Percentiles rank a stretch among this genome's conserved stretches.
These are phyloP conservation scores for Lasaia peninsularis DNA, from an alignment of 1,140 invertebrate genomes.

Conservation along the genomic window DNA sequence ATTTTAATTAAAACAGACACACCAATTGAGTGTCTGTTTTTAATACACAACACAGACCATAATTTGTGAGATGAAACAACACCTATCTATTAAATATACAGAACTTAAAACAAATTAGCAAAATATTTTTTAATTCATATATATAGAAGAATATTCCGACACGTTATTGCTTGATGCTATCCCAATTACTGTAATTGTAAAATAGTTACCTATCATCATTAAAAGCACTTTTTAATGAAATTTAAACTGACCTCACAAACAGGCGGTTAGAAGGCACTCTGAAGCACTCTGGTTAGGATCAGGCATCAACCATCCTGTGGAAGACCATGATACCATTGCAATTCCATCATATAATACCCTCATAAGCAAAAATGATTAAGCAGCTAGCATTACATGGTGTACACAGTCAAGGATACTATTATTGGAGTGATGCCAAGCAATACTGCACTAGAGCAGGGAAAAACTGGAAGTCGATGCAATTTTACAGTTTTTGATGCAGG, in stretches of 20 bases:
- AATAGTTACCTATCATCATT: constrained; percentile 15
- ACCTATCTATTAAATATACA: no score
- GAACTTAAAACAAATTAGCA: no score
- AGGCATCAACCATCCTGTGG: constrained; percentile 69
- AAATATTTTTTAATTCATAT: no score
- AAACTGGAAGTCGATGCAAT: constrained; percentile 59
- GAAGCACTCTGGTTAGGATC: constrained; percentile 66
- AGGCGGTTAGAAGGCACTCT: constrained; percentile 71
- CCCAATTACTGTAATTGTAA: no score
- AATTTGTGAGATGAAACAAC: no score
- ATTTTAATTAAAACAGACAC: no score
- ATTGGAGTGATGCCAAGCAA: constrained; percentile 60
- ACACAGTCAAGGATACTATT: constrained; percentile 68
- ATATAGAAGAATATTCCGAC: no score
- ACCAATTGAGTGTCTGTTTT: no score
- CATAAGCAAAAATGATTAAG: constrained; percentile 48
- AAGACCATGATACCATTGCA: constrained; percentile 56
- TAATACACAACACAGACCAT: no score
- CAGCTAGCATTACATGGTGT: constrained; percentile 37
- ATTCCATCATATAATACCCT: constrained; percentile 39
- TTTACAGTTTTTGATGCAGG: constrained; percentile 24
- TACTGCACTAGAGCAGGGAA: constrained; percentile 55
- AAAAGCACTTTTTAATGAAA: constrained; percentile 20
- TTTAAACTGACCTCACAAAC: constrained; percentile 69
- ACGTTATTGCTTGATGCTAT: no score